phyloP scores from a whole-genome alignment of 2,888 invertebrate species.

The Philaethria dido region DNA sequence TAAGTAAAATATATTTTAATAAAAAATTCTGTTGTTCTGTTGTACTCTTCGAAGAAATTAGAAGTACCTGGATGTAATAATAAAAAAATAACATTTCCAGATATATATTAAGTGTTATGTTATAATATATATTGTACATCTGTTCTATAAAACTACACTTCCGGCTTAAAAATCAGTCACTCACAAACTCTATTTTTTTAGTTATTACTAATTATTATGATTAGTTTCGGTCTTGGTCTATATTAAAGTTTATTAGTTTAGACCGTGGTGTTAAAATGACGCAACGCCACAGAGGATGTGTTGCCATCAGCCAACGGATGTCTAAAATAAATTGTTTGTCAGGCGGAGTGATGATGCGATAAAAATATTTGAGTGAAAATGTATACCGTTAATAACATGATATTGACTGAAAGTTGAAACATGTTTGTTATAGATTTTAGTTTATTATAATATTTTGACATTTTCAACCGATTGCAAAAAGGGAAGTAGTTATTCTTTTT shows the following conservation, averaged over 20 bases:
- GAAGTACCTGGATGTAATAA: too few relatives aligned
- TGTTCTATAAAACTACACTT: too few relatives aligned
- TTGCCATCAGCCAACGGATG: slow-evolving; percentile 24
- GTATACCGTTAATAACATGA: neutral
- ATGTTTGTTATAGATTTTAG: neutral
- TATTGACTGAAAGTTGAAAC: neutral
- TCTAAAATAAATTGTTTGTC: slow-evolving; percentile 36
- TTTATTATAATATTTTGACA: neutral
- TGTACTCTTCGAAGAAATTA: too few relatives aligned
- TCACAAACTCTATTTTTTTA: neutral
- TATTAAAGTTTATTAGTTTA: slow-evolving; percentile 6
- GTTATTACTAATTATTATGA: neutral
- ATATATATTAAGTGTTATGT: too few relatives aligned
- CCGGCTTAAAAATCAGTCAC: too few relatives aligned
- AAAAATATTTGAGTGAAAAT: slow-evolving; percentile 18
- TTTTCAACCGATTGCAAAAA: too few relatives aligned
- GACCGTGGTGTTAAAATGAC: neutral
- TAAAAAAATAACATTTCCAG: too few relatives aligned
- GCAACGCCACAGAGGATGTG: slow-evolving; percentile 13
- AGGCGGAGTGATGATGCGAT: slow-evolving; percentile 25
- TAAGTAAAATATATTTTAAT: too few relatives aligned
- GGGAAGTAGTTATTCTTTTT: too few relatives aligned
- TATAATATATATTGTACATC: too few relatives aligned
- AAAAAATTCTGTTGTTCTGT: too few relatives aligned
- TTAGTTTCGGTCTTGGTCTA: neutral